Conservation (phyloP, 2,113 vertebrate genomes). For the Tychaedon coryphoeus region DNA sequence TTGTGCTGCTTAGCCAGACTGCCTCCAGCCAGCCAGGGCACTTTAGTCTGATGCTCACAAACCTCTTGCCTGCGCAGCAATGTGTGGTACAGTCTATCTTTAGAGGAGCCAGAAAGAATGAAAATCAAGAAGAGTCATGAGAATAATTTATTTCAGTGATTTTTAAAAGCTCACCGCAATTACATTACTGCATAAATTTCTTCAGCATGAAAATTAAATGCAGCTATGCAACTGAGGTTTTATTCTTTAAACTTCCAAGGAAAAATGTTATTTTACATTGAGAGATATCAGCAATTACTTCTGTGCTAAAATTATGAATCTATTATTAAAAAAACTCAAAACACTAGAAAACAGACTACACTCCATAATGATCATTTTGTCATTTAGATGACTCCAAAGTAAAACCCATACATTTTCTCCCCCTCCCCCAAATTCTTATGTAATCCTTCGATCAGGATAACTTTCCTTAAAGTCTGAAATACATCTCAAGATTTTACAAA, state of each 20-base stretch:
- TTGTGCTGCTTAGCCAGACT: background rate
- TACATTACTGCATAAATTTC: background rate
- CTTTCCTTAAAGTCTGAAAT: constrained; percentile 31
- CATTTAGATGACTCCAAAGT: background rate
- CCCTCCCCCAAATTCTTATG: background rate
- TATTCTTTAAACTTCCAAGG: background rate
- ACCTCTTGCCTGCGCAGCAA: background rate
- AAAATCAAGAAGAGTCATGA: background rate
- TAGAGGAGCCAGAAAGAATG: background rate
- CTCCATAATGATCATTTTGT: background rate
- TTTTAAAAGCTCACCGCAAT: background rate
- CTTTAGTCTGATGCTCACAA: background rate
- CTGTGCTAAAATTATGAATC: background rate
- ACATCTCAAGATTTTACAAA: constrained; percentile 9
- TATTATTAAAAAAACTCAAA: background rate
- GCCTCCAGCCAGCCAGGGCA: background rate
- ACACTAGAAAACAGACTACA: no score
- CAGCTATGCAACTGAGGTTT: background rate
- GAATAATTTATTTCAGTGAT: background rate
- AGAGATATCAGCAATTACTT: background rate
- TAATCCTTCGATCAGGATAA: background rate
- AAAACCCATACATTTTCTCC: background rate
- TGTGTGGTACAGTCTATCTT: background rate
- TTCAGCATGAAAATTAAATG: background rate
- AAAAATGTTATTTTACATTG: background rate